Base-by-base conservation (phyloP, 2,113 vertebrate species). In the Antechinus stuartii region DNA sequence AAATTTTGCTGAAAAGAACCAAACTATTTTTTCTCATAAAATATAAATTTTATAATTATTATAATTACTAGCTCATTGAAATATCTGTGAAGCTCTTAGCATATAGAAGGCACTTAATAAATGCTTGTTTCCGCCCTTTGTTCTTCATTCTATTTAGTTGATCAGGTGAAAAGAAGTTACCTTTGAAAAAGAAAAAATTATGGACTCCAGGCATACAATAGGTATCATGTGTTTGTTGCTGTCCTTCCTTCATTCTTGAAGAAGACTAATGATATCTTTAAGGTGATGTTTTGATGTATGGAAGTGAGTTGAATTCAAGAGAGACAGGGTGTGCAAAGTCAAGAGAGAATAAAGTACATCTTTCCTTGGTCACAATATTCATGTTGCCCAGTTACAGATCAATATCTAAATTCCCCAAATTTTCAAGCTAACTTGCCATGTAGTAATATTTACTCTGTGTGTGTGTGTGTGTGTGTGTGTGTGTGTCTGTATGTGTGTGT, bases 331-430 rank as follows among this genome's bases (percentile, higher is more conserved):
- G 27, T 61, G 27, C 2, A 61, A 61, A 30, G 27, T 35, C 30
- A 68, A 0, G 16, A 42, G 50, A 50, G 55, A 93, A 2, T 12
- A 10, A 50, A 90, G 47, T 35, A 92, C 30, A 25, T 93, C 42
- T 10, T 96, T 92, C 91, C 49, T 12, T 23, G 46, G 8, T 0
- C 84, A 47, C 9, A 14, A 26, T 25, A 26, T 91, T 8, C 68
- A 30, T 25, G 49, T 0, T 94, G 91, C n/a, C 47, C 91, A n/a
- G 8, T 93, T 94, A 46, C 27, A 93, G 92, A 90, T 46, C 95
- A 54, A 61, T 19, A 11, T 46, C 30, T 94, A 91, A 94, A 94
- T 94, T 94, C n/a, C 94, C 54, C 96, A 97, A 94, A 46, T 0
- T 96, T 97, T 90, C 93, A 22, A 50, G 57, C 46, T 95, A 23